Percentiles rank a stretch among this genome's conserved stretches.
These are phyloP conservation scores for Ranitomeya imitator DNA, from an alignment of 2,113 vertebrate genomes.

Conservation along the genomic window DNA sequence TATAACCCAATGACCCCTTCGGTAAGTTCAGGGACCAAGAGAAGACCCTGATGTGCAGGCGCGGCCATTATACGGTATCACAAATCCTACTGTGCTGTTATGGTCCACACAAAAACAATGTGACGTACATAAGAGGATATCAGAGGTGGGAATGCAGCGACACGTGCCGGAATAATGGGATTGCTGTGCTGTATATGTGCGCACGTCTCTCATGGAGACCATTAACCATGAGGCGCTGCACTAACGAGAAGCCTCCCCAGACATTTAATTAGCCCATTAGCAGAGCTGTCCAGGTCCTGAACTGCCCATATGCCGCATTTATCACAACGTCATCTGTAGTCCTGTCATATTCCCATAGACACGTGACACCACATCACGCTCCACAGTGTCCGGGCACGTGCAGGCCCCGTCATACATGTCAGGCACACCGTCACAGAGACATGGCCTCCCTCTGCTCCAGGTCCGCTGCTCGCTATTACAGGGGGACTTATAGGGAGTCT, in stretches of 20 bases:
- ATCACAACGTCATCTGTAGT: neutral
- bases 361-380: neutral
- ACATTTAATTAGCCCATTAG: slow-evolving; percentile 24
- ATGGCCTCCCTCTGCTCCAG: too few relatives aligned
- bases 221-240: neutral
- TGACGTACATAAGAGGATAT: neutral
- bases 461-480: too few relatives aligned
- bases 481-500: neutral
- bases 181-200: neutral
- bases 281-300: neutral
- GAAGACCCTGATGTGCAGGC: neutral
- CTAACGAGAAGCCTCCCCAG: neutral
- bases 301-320: neutral
- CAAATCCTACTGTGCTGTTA: neutral
- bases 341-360: neutral
- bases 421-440: neutral
- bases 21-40: too few relatives aligned
- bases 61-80: neutral
- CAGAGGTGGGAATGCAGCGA: neutral
- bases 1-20: too few relatives aligned
- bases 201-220: slow-evolving; percentile 8
- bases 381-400: neutral
- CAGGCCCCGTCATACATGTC: neutral
- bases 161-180: neutral
- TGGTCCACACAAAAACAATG: neutral